Base-by-base conservation (phyloP, 2,888 invertebrate species). In the Ypsolopha sequella region DNA sequence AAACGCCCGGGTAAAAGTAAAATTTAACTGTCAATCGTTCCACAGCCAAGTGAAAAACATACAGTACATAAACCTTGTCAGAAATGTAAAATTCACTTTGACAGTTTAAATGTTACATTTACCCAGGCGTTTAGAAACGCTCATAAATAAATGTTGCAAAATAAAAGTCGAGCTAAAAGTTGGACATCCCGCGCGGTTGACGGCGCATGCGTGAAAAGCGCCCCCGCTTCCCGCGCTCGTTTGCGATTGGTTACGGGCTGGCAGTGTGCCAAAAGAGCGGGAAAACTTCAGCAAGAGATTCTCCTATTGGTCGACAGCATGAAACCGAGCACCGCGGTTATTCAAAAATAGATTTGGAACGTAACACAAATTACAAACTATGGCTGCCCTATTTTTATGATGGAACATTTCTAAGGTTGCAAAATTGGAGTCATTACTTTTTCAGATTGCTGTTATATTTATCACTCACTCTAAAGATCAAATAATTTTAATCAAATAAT, bases 261-360 rank as follows among this genome's bases (percentile, higher is more conserved):
- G 86, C 81, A 71, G 60, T 54, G 54, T 75, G 82, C 86, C 86
- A 84, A 82, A 80, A 77, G 65, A 74, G 79, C 77, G 80, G 79
- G 73, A 77, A 78, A 77, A 69, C 65, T 72, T 69, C 57, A 62
- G 62, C 71, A 68, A 64, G 68, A 63, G 62, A 59, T 54, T 58
- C 61, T 71, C 62, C 75, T 65, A 84, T 84, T 82, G 85, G 82
- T 59, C 57, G 60, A 61, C 66, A 55, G 68, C 69, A 64, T 74
- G 82, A 70, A 85, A 84, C 78, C 80, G 73, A 81, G 84, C 85
- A 84, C 85, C 85, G 84, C 85, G 78, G 71, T 80, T 45, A 80
- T 85, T 85, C 78, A 79, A 86, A 85, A 85, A 86, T 86, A 86
- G 85, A 84, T 68, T 64, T 65, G 63, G 36, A 14, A 47, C 36